Base-by-base conservation (phyloP, 2,797 vertebrate genomes). In the Coranthus polyacanthus region DNA sequence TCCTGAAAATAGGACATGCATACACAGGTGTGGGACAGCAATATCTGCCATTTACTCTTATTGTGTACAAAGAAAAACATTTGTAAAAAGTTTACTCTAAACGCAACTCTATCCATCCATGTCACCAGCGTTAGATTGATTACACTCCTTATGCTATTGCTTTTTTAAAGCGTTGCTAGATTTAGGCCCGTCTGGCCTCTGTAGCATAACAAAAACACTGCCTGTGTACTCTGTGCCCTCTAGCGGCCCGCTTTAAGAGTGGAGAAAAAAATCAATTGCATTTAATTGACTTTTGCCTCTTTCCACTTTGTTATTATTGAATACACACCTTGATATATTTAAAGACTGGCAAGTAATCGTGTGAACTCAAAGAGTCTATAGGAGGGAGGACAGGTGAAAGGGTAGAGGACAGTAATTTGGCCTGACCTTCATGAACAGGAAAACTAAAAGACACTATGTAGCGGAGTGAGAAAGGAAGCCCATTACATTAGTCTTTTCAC, bases 401-500 rank as follows among this genome's bases (percentile, higher is more conserved):
- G 18, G 21, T 12, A 38, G 34, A 34, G 9, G 17, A 3, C 12
- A 29, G 18, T 7, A 17, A 58, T 39, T 26, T 53, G 2, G 17
- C 42, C n/a, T 51, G 16, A 16, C 12, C 15, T 26, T 1, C 15
- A 61, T 34, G 0, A 22, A 54, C 37, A 60, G 39, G 4, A 0
- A 36, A 52, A 45, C 18, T 2, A n/a, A 50, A 18, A 29, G 24
- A 42, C 43, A 54, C 3, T 34, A 22, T 11, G 39, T 3, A 24
- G 18, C n/a, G 8, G 16, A 17, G 13, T 12, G 16, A 55, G n/a
- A 22, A 15, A 47, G 2, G 26, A 18, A 37, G 3, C 34, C 49
- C 21, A 20, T 26, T 44, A 62, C 16, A 36, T 5, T 36, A 37
- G 15, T 7, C 46, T 60, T 26, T 65, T 65, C 39, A 56, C 21